Percentiles rank a stretch among this genome's conserved stretches.
Evolutionary conservation across 2,888 invertebrate species (phyloP).

Genomic region (Pollenia griseotomentosa): DNA sequence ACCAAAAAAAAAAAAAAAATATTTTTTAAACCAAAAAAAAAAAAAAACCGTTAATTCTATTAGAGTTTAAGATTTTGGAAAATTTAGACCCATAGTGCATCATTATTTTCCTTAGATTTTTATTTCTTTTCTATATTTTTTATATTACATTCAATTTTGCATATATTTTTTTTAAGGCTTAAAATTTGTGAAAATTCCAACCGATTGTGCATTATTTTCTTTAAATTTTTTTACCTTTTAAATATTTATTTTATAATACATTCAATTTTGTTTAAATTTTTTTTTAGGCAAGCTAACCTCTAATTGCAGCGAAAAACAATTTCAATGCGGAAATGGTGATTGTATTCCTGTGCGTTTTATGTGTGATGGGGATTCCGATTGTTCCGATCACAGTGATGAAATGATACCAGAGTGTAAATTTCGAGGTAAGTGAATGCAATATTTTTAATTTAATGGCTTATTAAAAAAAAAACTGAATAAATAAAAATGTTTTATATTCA

Average conservation of each 20-base stretch:
- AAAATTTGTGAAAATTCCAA: too few species aligned
- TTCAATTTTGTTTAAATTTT: slow-evolving; percentile 1
- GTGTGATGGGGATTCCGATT: slow-evolving; percentile 92
- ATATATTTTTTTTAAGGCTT: too few species aligned
- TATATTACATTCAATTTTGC: too few species aligned
- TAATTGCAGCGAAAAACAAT: slow-evolving; percentile 87
- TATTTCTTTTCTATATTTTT: too few species aligned
- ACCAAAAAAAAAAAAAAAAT: too few species aligned
- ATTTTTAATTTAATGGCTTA: not conserved
- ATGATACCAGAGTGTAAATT: slow-evolving; percentile 89
- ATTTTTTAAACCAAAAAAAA: too few species aligned
- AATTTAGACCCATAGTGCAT: too few species aligned
- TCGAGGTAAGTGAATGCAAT: slow-evolving; percentile 82
- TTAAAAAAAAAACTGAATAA: too few species aligned
- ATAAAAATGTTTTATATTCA: too few species aligned
- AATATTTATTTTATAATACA: not conserved
- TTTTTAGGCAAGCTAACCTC: slow-evolving; percentile 79
- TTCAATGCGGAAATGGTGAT: slow-evolving; percentile 89
- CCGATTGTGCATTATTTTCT: not conserved
- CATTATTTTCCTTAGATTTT: too few species aligned
- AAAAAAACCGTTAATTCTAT: too few species aligned
- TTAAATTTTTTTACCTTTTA: not conserved
- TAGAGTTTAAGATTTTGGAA: too few species aligned
- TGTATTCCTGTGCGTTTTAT: slow-evolving; percentile 92
- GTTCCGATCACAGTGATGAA: slow-evolving; percentile 93